Percentiles rank a stretch among this genome's conserved stretches.
phyloP scores from a whole-genome alignment of 2,888 invertebrate species.

The Melanostoma mellinum region DNA sequence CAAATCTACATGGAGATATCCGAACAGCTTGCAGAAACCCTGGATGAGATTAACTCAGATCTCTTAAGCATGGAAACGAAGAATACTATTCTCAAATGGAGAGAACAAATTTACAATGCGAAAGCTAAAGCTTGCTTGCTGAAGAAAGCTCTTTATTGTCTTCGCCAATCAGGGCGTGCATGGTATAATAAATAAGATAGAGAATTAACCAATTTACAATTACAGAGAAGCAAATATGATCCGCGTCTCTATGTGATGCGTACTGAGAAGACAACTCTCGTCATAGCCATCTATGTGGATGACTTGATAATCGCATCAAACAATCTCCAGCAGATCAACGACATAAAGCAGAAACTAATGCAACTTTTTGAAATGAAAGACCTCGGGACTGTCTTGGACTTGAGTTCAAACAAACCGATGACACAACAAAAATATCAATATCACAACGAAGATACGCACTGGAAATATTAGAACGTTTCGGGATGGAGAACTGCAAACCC shows the following conservation, averaged over 20 bases:
- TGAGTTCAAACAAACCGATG: too few species aligned
- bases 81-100: constrained; percentile 8
- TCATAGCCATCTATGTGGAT: constrained; percentile 46
- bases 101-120: neutral
- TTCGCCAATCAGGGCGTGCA: too few species aligned
- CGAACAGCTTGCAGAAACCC: constrained; percentile 21
- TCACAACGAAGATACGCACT: too few species aligned
- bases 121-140: constrained; percentile 34
- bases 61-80: constrained; percentile 4
- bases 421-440: too few species aligned
- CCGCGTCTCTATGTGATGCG: constrained; percentile 25
- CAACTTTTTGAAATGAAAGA: too few species aligned
- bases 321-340: too few species aligned
- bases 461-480: too few species aligned
- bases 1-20: constrained; percentile 52
- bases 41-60: constrained; percentile 5
- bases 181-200: constrained; percentile 39
- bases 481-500: too few species aligned
- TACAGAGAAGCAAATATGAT: constrained; percentile 28
- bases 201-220: constrained; percentile 25
- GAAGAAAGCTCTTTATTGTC: constrained; percentile 37
- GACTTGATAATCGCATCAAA: constrained; percentile 38
- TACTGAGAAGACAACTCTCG: constrained; percentile 19
- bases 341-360: too few species aligned
- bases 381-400: too few species aligned